Percentiles rank a stretch among this genome's conserved stretches.
Conservation (phyloP, 2,888 invertebrate species). For the Drosophila setosimentum region DNA sequence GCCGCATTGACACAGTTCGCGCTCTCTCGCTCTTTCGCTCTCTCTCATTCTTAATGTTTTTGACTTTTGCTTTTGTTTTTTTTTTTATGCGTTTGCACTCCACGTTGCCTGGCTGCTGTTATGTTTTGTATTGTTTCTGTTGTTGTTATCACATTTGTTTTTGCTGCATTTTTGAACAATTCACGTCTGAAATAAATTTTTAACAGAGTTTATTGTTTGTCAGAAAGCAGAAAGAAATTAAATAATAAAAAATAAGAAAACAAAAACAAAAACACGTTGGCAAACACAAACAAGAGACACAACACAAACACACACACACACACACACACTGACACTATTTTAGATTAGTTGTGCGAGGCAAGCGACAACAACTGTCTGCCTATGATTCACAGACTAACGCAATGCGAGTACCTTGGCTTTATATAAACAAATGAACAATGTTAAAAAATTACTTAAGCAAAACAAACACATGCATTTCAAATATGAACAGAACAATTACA, state of each 20-base stretch:
- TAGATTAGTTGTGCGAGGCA: slow-evolving; percentile 71
- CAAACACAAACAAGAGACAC: slow-evolving; percentile 65
- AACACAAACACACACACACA: slow-evolving; percentile 33
- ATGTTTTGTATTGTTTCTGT: slow-evolving; percentile 47
- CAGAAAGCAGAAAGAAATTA: slow-evolving; percentile 7
- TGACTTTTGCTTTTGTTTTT: slow-evolving; percentile 48
- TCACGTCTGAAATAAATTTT: slow-evolving; percentile 57
- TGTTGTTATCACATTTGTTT: slow-evolving; percentile 17
- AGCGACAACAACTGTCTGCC: slow-evolving; percentile 51
- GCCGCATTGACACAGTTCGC: slow-evolving; percentile 75
- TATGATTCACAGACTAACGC: slow-evolving; percentile 52
- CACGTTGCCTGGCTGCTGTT: slow-evolving; percentile 55
- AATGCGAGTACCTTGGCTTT: slow-evolving; percentile 57
- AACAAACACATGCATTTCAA: slow-evolving; percentile 28
- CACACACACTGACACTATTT: slow-evolving; percentile 51
- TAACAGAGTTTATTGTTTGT: slow-evolving; percentile 34
- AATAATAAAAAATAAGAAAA: slow-evolving; percentile 15
- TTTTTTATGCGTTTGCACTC: slow-evolving; percentile 62
- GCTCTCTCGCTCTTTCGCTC: slow-evolving; percentile 69
- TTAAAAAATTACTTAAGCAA: slow-evolving; percentile 26
- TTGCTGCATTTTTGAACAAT: slow-evolving; percentile 35
- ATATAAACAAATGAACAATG: slow-evolving; percentile 59
- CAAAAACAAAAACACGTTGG: slow-evolving; percentile 58
- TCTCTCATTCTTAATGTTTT: slow-evolving; percentile 57
- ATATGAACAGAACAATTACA: slow-evolving; percentile 51